Base-by-base conservation (phyloP, 1,140 invertebrate species). In the Cepaea nemoralis region DNA sequence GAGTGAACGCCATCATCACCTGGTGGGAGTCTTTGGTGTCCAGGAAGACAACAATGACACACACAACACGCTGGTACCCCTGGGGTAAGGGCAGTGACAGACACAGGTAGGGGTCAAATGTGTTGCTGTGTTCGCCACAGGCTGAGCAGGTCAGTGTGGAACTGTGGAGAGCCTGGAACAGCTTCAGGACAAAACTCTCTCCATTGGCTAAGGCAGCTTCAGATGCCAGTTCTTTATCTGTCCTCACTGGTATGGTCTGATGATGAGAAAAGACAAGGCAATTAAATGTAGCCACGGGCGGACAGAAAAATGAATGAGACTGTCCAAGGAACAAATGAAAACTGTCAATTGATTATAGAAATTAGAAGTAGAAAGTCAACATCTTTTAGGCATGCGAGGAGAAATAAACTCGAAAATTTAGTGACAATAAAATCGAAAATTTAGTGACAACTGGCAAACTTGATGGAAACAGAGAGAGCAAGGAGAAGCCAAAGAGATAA, bases 21-120 rank as follows among this genome's bases (percentile, higher is more conserved):
- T 96, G 92, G 92, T 96, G 93, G 24, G 96, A 96, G 88, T 96
- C 95, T 87, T 97, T 95, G n/a, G 6, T 5, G 82, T 96, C 95
- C 67, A 97, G 95, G 92, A 97, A 97, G 16, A 98, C 94, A 22
- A 99, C 95, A 90, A 96, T 95, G 16, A 95, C 94, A 91, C 94
- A 95, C 27, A 96, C 91, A 85, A 93, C 89, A 74, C 86, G 83
- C 27, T 85, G 85, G 31, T 77, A 83, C 70, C 87, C 91, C 86
- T 96, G 96, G 24, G 97, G 97, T 77, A 99, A 94, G 83, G 98
- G 98, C 50, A 99, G 94, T 39, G 97, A 98, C 55, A 99, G 95
- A 91, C 97, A 99, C 63, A 99, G 94, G 91, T 99, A 99, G 14
- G 97, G 97, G 92, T 99, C 98, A 92, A 99, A 99, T 22, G 98